Conservation (phyloP, 1,140 invertebrate genomes). For the Plodia interpunctella region DNA sequence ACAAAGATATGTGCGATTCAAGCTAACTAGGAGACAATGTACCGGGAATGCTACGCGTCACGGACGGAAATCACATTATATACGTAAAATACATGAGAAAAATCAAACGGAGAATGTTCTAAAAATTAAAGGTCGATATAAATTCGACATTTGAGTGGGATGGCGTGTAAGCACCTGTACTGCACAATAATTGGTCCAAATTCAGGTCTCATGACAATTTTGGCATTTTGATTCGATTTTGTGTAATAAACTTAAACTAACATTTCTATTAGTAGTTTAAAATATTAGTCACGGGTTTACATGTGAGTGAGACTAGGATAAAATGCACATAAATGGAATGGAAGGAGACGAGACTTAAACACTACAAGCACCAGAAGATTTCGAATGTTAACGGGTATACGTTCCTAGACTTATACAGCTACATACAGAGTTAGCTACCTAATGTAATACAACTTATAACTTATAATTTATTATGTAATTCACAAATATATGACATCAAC, state of each 20-base stretch:
- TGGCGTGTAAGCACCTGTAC: not conserved
- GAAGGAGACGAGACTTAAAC: conserved; percentile 55
- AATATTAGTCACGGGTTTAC: not conserved
- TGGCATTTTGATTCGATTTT: conserved; percentile 31
- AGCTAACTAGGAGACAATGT: conserved; percentile 14
- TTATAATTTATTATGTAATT: conserved; percentile 23
- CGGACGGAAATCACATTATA: conserved; percentile 26
- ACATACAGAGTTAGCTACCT: conserved; percentile 15
- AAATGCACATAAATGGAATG: conserved; percentile 58
- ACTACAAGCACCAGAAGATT: conserved; percentile 71
- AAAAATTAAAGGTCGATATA: not conserved
- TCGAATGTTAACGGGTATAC: conserved; percentile 37
- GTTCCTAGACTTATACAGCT: conserved; percentile 22
- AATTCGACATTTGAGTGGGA: not conserved
- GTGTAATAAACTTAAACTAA: conserved; percentile 10
- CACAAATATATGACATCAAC: conserved; percentile 22
- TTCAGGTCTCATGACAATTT: conserved; percentile 38
- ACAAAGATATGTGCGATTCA: conserved; percentile 33
- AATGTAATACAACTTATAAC: conserved; percentile 15
- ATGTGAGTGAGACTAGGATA: conserved; percentile 21
- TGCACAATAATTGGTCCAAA: conserved; percentile 36
- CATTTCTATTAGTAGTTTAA: not conserved
- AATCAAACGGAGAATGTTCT: too few species aligned
- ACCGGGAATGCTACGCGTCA: conserved; percentile 15
- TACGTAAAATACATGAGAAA: not conserved